Base-by-base conservation (phyloP, 2,888 invertebrate species). In the Thymelicus lineola region DNA sequence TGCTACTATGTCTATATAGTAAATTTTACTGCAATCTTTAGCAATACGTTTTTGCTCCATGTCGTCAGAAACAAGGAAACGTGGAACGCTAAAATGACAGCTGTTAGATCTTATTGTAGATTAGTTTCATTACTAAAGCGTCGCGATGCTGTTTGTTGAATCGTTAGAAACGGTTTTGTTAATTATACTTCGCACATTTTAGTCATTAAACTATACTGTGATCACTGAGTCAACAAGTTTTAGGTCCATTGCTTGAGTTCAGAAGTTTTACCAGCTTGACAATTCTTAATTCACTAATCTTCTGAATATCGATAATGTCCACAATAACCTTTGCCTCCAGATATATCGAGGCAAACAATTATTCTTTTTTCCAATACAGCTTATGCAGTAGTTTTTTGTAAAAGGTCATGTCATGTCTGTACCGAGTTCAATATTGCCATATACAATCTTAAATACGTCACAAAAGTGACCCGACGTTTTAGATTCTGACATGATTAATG, bases 331-430 rank as follows among this genome's bases (percentile, higher is more conserved):
- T 57, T 73, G 74, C 69, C 50, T 72, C 72, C 73, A 73, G 75
- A 75, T 72, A 73, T 71, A 78, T 76, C 76, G 75, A 77, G 75
- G 75, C 71, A 73, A 79, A 76, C 77, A 75, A 76, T 77, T 80
- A 79, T 81, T 79, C 80, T 80, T 79, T 76, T 77, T 75, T 75
- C 76, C 72, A 76, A 75, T 77, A 73, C 74, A 75, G 74, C 75
- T 77, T 76, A 72, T 72, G 75, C 74, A 74, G 69, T 70, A 68
- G 71, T 28, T 28, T 28, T 3, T 28, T 28, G 3, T 28, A 28
- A 28, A 28, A 28, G 28, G 28, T 28, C 28, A 28, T 28, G 28
- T 78, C 76, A 77, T 78, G 80, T 79, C 78, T 79, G 75, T 76
- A 73, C 70, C 72, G 59, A 72, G 73, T 62, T 67, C 66, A 68